Conservation (phyloP, 2,797 vertebrate species). For the Phataginus tetradactyla region DNA sequence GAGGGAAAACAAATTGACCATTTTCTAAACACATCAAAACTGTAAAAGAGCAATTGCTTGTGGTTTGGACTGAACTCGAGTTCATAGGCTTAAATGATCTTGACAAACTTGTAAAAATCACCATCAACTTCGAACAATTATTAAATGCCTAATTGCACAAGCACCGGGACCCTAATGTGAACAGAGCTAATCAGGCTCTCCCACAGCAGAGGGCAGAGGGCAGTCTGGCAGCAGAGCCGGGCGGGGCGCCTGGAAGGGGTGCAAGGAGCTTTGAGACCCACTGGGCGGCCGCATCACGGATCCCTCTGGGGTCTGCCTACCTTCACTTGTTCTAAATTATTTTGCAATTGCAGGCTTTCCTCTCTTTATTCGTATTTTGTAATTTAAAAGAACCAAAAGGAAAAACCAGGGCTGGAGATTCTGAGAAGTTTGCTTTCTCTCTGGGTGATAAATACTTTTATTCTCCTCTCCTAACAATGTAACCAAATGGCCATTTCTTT, state of each 20-base stretch:
- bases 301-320: not conserved
- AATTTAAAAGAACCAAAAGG: not conserved
- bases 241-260: fast-evolving
- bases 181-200: not conserved
- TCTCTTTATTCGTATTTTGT: not conserved
- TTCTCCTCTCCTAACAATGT: fast-evolving
- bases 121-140: not conserved
- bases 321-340: not conserved
- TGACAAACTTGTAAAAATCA: slow-evolving; percentile 19
- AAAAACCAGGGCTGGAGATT: not conserved
- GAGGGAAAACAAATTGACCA: not conserved
- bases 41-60: not conserved
- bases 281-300: fast-evolving
- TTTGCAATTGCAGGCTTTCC: not conserved
- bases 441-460: not conserved
- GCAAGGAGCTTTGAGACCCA: fast-evolving
- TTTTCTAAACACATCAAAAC: not conserved
- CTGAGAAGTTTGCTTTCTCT: not conserved
- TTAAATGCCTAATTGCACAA: not conserved
- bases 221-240: fast-evolving
- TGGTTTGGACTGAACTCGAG: not conserved
- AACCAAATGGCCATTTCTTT: not conserved
- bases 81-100: not conserved
- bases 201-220: no score
- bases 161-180: not conserved